Conservation (phyloP, 2,888 invertebrate genomes). For the Mimachlamys varia region DNA sequence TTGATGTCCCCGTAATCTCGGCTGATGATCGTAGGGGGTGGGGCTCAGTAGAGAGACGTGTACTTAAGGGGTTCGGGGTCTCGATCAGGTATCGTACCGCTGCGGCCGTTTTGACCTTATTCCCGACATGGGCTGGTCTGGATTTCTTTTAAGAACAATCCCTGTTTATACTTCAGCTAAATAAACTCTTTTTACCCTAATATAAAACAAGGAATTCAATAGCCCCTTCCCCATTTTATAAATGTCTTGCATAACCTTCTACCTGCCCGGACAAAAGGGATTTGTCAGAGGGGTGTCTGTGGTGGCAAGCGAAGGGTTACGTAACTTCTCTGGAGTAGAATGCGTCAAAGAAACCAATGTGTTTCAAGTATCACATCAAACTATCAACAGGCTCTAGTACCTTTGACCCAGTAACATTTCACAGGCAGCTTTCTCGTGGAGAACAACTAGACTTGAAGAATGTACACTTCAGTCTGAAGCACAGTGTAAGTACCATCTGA, state of each 20-base stretch:
- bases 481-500: no score
- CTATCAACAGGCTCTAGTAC: neutral
- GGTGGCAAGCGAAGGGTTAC: neutral
- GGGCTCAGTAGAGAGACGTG: neutral
- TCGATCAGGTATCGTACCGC: neutral
- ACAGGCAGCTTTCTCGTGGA: no score
- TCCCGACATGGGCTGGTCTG: neutral
- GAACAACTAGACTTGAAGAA: no score
- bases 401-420: no score
- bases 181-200: neutral
- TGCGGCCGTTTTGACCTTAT: neutral
- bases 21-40: neutral
- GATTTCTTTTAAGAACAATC: neutral
- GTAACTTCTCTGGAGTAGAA: neutral
- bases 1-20: neutral
- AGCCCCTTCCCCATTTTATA: neutral
- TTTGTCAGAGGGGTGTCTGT: neutral
- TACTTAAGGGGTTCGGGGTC: neutral
- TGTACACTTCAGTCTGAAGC: no score
- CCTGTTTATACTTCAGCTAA: neutral
- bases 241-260: neutral
- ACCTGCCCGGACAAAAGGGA: neutral
- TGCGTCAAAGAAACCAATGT: neutral
- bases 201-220: neutral
- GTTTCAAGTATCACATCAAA: neutral